These are phyloP conservation scores for Armadillidium nasatum DNA, from an alignment of 1,140 invertebrate species.

Conservation along the genomic window DNA sequence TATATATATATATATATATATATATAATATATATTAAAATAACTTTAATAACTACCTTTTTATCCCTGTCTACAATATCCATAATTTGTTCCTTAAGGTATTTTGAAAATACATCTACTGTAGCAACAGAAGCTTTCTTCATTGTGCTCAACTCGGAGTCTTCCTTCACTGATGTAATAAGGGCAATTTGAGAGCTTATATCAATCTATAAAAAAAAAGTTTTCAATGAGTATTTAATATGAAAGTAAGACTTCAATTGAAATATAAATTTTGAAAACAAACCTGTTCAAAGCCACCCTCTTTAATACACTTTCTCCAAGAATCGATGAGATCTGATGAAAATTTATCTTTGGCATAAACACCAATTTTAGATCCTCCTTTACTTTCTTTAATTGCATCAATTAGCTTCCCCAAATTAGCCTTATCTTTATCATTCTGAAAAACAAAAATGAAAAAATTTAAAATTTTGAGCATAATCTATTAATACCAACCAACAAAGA, in stretches of 20 bases:
- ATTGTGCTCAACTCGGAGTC: conserved; percentile 86
- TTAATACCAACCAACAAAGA: too few species aligned
- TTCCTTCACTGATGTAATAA: conserved; percentile 91
- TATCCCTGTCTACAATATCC: conserved; percentile 84
- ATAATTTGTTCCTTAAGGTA: conserved; percentile 96
- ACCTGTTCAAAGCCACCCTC: conserved; percentile 73
- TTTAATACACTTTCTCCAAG: conserved; percentile 75
- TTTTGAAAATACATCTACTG: conserved; percentile 91
- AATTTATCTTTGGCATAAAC: conserved; percentile 92
- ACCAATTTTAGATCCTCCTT: conserved; percentile 84
- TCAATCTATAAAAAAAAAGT: conserved; percentile 63
- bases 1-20: too few species aligned
- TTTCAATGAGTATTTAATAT: neutral
- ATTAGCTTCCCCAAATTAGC: conserved; percentile 86
- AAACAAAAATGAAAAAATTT: conserved; percentile 36
- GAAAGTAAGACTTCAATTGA: neutral
- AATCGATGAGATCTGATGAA: conserved; percentile 84
- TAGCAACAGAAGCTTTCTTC: conserved; percentile 88
- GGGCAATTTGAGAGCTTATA: conserved; percentile 74
- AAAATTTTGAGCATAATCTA: too few species aligned
- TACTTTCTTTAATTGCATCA: conserved; percentile 77
- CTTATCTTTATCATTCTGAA: conserved; percentile 90
- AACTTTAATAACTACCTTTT: conserved; percentile 17
- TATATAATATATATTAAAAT: too few species aligned
- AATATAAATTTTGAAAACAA: conserved; percentile 30